Base-by-base conservation (phyloP, 2,113 vertebrate species). In the Triplophysa dalaica region DNA sequence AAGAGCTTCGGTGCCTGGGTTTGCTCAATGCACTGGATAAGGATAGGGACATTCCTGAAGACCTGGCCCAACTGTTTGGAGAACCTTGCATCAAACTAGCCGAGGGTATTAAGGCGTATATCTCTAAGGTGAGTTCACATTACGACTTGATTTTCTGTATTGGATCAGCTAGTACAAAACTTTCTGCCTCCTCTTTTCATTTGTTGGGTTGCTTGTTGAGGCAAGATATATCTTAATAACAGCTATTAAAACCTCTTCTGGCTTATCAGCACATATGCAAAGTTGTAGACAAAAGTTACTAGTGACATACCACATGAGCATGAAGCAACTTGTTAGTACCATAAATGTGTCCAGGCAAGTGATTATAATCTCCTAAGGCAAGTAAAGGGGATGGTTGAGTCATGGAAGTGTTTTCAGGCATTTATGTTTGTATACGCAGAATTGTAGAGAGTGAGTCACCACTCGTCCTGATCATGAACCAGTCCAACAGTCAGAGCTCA, bases 71-170 rank as follows among this genome's bases (percentile, higher is more conserved):
- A 83, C 88, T 95, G 75, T 90, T 92, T 1, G 88, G 91, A 81
- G 93, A 94, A 80, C 91, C 94, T 16, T 95, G 94, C 90, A 91
- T 95, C 87, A 93, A 93, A 78, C 88, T 97, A 88, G 94, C 93
- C 10, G 91, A 91, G 84, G 93, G 92, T 86, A 93, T 96, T 91
- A 94, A 94, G 86, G 87, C 92, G 9, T 96, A 95, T 2, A 92
- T 94, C 84, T 93, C 93, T 83, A 94, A 91, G 92, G 94, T 96
- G 85, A 90, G 89, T 80, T 33, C 24, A 77, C 61, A 54, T 52
- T 50, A 72, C 16, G 17, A 54, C 26, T n/a, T 17, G 14, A 29
- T 70, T 75, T 72, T n/a, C 33, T 45, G 70, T 38, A 38, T 56
- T 38, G 52, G 12, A 6, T 2, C 43, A 45, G 43, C 43, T 12